Evolutionary conservation across 1,140 invertebrate genomes (phyloP), one percentile per base, ranked within the genome.

Genomic region (Drosophila willistoni): DNA sequence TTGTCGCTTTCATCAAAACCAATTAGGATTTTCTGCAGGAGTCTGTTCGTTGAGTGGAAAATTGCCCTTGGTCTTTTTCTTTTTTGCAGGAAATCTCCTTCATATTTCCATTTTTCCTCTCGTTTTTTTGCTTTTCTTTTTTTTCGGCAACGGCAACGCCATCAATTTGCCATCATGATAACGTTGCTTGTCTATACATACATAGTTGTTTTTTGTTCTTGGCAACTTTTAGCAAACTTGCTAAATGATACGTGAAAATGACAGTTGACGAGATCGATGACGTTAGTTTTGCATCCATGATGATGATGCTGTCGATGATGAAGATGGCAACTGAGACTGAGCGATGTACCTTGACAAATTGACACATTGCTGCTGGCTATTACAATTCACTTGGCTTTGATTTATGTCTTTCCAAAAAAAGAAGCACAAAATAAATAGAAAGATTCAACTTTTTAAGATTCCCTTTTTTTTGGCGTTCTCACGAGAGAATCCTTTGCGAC

Each of bases 201-300:
- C 29, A 29, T 29, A 29, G 29, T 29, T 29, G 51, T 19, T 69
- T 77, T 70, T 42, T 68, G 72, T 68, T 29, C 47, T 12, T 36
- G 47, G 70, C 64, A 79, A 77, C 84, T 89, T 29, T 84, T 66
- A 71, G 79, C 81, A 86, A 51, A 90, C 76, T 85, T 90, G 85
- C 87, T 90, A 89, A 90, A 90, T 90, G 85, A 90, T 90, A 90
- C 86, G 86, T 90, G 86, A 90, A 90, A 90, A 90, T 90, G 86
- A 90, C 86, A 90, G 87, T 77, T 85, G 85, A 90, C 86, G 86
- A 90, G 86, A 90, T 90, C 86, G 86, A 90, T 90, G 86, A 90
- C 87, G 81, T 82, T 90, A 90, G 85, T 89, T 89, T 90, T 89
- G 74, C 84, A 84, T 85, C 73, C 74, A 55, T 66, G 77, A 74